Percentiles rank a stretch among this genome's conserved stretches.
Conservation (phyloP, 2,113 vertebrate genomes). For the Actenoides hombroni region DNA sequence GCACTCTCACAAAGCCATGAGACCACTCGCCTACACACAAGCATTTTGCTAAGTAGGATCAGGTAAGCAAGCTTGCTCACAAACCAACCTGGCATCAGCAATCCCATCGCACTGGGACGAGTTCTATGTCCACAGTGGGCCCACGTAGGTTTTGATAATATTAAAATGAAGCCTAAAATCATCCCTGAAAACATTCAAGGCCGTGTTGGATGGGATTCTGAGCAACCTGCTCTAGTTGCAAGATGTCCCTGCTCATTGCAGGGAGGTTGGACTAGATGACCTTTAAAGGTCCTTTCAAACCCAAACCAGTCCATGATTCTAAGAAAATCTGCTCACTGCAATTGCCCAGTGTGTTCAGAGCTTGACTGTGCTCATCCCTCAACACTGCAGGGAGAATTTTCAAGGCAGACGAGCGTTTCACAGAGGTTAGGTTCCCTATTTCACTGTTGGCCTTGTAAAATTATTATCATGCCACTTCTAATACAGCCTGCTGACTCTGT, state of each 20-base stretch:
- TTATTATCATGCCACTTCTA: neutral
- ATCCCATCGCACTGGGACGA: neutral
- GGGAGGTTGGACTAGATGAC: neutral
- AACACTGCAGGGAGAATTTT: neutral
- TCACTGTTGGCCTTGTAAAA: neutral
- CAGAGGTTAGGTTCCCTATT: neutral
- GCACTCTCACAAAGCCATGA: neutral
- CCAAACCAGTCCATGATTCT: neutral
- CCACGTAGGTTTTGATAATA: neutral
- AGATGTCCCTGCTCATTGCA: neutral
- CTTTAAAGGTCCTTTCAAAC: neutral
- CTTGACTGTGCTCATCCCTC: neutral
- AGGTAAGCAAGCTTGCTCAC: neutral
- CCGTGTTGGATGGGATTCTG: neutral
- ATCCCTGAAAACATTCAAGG: neutral
- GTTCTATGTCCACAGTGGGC: neutral
- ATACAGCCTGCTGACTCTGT: neutral
- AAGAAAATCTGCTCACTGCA: neutral
- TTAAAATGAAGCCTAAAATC: neutral
- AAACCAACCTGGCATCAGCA: neutral
- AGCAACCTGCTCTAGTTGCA: neutral
- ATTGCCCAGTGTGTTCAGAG: neutral
- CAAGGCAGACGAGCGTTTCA: neutral
- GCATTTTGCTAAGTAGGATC: neutral
- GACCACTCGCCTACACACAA: neutral